Evolutionary conservation across 2,113 vertebrate genomes (phyloP), one percentile per base, ranked within the genome.

Genomic region (Eulacestoma nigropectus): DNA sequence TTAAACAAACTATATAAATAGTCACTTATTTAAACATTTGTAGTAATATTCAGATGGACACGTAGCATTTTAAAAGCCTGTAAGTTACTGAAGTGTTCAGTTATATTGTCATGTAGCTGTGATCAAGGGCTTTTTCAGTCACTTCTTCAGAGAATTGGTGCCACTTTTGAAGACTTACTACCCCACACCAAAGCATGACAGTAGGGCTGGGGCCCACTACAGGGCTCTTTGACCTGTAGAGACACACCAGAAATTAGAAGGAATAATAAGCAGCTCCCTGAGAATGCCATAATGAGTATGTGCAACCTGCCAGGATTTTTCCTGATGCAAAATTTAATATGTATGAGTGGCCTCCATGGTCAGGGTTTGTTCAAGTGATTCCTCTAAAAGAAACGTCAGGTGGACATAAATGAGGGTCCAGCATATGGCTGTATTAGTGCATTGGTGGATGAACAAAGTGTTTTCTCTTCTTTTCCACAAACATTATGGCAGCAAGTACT

Each of bases 261-360:
- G 35, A 62, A 39, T n/a, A 89, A 75, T 0, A 4, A 37, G 10
- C 22, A 50, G 19, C 59, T 83, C 47, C 35, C 44, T 3, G 8
- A 76, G 35, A 95, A 79, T 0, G 1, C 57, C 0, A 0, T 14
- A 73, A 41, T 0, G 2, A 62, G 5, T 23, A 73, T 7, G 16
- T 68, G 33, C 65, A 39, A 8, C 6, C 25, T 89, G 35, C 9
- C 57, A 55, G 17, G 41, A 80, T 73, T 90, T 57, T 65, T 41
- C 29, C 26, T 53, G 23, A 32, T 57, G 50, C 26, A 74, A 62
- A 87, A 65, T 60, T 49, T 75, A 25, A 30, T 10, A 1, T 5
- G 3, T 30, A 15, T 80, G 37, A 42, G 39, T 59, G 72, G 63
- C 20, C 50, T 47, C 42, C 12, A 29, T 3, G 27, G 12, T 84